Base-by-base conservation (phyloP, 2,888 invertebrate genomes). In the Hydrotaea cyrtoneurina region DNA sequence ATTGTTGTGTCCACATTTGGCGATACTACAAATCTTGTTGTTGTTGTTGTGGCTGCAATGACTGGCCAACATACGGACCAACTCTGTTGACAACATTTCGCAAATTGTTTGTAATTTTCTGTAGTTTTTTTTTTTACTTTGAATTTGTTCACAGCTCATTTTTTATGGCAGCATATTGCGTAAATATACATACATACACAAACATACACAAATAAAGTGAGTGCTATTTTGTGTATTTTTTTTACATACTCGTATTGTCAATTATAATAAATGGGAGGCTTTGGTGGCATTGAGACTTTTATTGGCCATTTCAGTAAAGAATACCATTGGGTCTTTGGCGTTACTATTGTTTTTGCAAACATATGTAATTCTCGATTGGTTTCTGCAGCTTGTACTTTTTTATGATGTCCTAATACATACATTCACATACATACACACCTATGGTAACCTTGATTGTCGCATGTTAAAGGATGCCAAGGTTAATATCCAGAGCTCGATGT, bases 21-120 rank as follows among this genome's bases (percentile, higher is more conserved):
- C 62, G 17, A 23, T 66, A 46, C 43, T 59, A 75, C 62, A 31
- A 62, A 66, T 59, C 64, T 59, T 75, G 75, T 50, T 46, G 50
- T 26, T 73, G 57, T 73, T 59, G n/a, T 81, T 74, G 74, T 26
- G 78, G 80, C 36, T 73, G 59, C 69, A 26, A 13, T 64, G 19
- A 55, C 72, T 43, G 26, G 59, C 11, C 5, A 86, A 82, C 80
- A 71, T 74, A 78, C 75, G 77, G 85, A 75, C 74, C 71, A 82
- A 80, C 50, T 50, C 72, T 55, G 57, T 66, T 74, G 46, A 73
- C 19, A 71, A 59, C 39, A 79, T 79, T 82, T 82, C 69, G 82
- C 76, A 77, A 85, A 78, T 76, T 75, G 62, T n/a, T 77, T 80
- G 53, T 50, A 71, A 36, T 43, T 72, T 72, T 76, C 17, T 72